Evolutionary conservation across 2,888 invertebrate species (phyloP).

Genomic region (Leucoptera coffeella): DNA sequence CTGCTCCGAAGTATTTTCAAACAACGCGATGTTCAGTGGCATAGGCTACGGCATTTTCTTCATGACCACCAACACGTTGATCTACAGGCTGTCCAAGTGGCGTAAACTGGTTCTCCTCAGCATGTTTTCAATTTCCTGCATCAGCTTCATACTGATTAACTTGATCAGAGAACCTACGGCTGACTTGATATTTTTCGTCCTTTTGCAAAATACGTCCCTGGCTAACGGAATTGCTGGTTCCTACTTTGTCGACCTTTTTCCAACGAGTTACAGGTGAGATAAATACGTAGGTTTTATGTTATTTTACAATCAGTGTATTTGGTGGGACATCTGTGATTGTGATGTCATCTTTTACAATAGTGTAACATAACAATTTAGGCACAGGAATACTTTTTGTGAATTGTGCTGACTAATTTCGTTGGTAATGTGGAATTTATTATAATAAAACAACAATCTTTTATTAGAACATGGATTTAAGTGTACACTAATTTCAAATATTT

Average conservation of each 20-base stretch:
- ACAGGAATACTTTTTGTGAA: neutral
- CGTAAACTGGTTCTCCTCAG: constrained; percentile 37
- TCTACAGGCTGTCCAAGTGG: constrained; percentile 29
- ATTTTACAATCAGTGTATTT: no score
- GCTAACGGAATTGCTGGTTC: constrained; percentile 16
- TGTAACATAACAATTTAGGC: no score
- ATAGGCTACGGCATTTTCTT: constrained; percentile 53
- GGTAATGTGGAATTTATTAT: no score
- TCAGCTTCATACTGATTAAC: constrained; percentile 46
- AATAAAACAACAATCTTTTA: no score
- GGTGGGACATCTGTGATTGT: no score
- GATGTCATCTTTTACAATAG: no score
- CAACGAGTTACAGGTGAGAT: constrained; percentile 19
- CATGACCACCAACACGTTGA: constrained; percentile 39
- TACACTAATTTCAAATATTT: neutral
- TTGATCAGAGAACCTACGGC: constrained; percentile 15
- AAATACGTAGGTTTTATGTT: neutral
- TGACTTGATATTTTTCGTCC: constrained; percentile 16
- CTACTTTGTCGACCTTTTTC: constrained; percentile 24
- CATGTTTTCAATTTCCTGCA: constrained; percentile 32
- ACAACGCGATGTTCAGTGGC: constrained; percentile 51
- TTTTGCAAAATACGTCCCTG: constrained; percentile 15
- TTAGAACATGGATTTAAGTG: no score
- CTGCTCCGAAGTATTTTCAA: constrained; percentile 44
- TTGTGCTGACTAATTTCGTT: neutral